phyloP scores from a whole-genome alignment of 2,113 vertebrate species.

The Epinephelus fuscoguttatus region DNA sequence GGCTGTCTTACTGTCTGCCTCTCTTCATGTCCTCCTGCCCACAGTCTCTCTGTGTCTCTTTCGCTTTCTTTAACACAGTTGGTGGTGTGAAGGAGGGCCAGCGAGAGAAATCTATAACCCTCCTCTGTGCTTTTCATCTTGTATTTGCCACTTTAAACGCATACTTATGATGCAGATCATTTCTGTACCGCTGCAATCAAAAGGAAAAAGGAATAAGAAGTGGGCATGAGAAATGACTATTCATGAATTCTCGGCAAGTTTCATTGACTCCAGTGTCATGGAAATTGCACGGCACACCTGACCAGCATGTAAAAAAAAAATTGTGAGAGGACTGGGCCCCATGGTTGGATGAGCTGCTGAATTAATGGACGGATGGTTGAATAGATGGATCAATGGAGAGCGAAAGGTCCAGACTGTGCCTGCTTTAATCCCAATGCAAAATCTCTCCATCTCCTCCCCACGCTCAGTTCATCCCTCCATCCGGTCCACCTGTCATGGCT shows the following conservation, averaged over 20 bases:
- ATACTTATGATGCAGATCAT: constrained; percentile 41
- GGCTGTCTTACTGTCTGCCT: constrained; percentile 40
- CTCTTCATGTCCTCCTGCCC: constrained; percentile 37
- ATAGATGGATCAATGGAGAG: constrained; percentile 41
- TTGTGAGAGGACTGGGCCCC: background rate
- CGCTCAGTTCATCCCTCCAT: constrained; percentile 12
- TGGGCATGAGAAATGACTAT: constrained; percentile 39
- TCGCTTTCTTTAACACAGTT: constrained; percentile 52
- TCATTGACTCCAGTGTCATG: constrained; percentile 38
- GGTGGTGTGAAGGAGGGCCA: constrained; percentile 30
- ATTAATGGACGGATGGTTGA: constrained; percentile 44
- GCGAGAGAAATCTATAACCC: constrained; percentile 29
- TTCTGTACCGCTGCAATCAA: constrained; percentile 23
- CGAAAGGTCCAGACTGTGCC: constrained; percentile 23
- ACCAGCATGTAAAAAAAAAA: constrained; percentile 32
- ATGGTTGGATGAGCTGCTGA: constrained; percentile 35
- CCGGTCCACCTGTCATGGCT: constrained; percentile 51
- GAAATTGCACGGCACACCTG: constrained; percentile 43
- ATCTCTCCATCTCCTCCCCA: background rate
- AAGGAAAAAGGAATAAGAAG: constrained; percentile 10
- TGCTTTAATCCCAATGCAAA: constrained; percentile 54
- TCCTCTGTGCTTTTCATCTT: constrained; percentile 39
- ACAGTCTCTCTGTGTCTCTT: constrained; percentile 35
- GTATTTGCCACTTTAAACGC: constrained; percentile 34
- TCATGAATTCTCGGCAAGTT: constrained; percentile 43